Evolutionary conservation across 2,113 vertebrate species (phyloP).

Genomic region (Thermophis baileyi): DNA sequence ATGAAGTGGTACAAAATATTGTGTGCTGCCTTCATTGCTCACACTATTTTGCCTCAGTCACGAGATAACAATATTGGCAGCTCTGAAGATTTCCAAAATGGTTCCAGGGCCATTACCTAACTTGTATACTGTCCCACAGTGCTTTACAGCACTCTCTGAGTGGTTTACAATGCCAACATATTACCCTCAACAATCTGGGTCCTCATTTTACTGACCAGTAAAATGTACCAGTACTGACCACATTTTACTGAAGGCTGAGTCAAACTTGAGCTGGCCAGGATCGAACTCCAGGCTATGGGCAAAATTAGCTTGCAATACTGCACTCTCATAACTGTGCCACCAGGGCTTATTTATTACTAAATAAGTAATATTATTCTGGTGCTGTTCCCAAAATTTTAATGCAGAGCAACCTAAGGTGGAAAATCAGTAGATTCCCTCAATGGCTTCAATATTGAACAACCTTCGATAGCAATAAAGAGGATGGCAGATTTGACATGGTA

Average conservation of each 20-base stretch:
- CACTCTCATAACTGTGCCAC: not conserved
- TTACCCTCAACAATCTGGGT: not conserved
- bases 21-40: not conserved
- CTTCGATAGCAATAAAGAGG: not conserved
- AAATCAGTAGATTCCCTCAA: not conserved
- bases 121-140: not conserved
- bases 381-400: not conserved
- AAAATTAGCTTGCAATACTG: not conserved
- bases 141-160: not conserved
- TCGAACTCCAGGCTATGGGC: not conserved
- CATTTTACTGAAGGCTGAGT: not conserved
- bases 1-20: not conserved
- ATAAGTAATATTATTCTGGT: not conserved
- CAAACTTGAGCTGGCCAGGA: not conserved
- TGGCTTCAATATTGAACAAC: not conserved
- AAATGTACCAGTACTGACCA: too few relatives aligned
- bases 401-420: not conserved
- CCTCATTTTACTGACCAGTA: not conserved
- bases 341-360: not conserved
- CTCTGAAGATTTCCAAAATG: too few relatives aligned
- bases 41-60: not conserved
- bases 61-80: not conserved
- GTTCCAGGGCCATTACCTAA: not conserved
- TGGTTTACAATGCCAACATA: not conserved
- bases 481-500: not conserved